Conservation (phyloP, 2,113 vertebrate species). For the Trogon surrucura region DNA sequence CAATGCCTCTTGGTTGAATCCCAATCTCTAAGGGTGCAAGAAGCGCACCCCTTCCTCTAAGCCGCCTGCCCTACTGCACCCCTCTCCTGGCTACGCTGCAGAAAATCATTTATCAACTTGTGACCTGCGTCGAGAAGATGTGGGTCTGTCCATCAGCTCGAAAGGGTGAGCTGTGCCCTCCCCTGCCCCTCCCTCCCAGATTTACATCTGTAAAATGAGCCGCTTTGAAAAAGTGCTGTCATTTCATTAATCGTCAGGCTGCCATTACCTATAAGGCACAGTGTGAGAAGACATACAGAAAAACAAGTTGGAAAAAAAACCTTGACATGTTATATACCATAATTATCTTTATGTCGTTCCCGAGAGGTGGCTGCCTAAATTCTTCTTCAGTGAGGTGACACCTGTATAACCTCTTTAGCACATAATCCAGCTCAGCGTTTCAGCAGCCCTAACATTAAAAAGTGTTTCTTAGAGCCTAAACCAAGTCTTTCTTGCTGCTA, state of each 20-base stretch:
- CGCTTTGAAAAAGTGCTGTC: background rate
- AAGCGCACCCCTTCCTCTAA: background rate
- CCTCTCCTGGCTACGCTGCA: background rate
- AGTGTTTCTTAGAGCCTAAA: background rate
- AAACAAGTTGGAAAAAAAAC: background rate
- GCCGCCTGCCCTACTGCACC: background rate
- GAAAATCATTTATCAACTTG: background rate
- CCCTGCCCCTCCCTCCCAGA: background rate
- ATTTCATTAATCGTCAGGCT: background rate
- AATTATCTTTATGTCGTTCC: background rate
- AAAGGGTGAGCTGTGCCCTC: background rate
- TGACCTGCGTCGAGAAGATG: accelerated
- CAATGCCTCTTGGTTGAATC: accelerated
- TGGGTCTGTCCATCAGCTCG: background rate
- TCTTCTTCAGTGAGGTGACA: background rate
- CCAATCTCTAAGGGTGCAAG: background rate
- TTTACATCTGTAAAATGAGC: background rate
- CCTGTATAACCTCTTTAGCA: background rate
- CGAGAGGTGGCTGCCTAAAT: background rate
- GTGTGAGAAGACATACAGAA: background rate
- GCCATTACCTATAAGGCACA: background rate
- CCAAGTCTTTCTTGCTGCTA: background rate
- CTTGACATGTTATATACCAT: accelerated
- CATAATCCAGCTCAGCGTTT: background rate
- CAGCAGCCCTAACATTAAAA: background rate